phyloP scores from a whole-genome alignment of 2,888 invertebrate species.

The Hermaeophaga mercurialis region DNA sequence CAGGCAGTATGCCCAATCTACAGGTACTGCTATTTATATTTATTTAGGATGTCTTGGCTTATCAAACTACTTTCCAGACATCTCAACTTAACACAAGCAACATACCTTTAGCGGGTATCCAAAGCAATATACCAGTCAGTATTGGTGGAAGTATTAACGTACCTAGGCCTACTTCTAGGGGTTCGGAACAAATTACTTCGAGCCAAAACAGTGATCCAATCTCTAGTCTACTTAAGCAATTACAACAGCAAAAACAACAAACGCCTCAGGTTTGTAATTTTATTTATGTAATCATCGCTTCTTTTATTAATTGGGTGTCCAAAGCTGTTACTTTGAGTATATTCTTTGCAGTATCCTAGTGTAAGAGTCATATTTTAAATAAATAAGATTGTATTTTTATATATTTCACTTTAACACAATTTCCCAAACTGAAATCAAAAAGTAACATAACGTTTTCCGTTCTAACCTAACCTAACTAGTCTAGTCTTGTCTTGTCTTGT shows the following conservation, averaged over 20 bases:
- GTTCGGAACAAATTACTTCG: conserved; percentile 40
- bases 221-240: conserved; percentile 60
- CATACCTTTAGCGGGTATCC: conserved; percentile 37
- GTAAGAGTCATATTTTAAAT: too few relatives aligned
- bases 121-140: conserved; percentile 37
- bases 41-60: background rate
- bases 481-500: too few relatives aligned
- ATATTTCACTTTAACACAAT: too few relatives aligned
- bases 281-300: too few relatives aligned
- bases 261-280: conserved; percentile 35
- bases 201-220: conserved; percentile 58
- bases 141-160: conserved; percentile 38
- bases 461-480: too few relatives aligned
- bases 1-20: conserved; percentile 40
- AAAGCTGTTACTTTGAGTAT: too few relatives aligned
- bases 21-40: conserved; percentile 16
- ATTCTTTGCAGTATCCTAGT: too few relatives aligned
- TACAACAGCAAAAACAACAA: conserved; percentile 52
- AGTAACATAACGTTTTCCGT: too few relatives aligned
- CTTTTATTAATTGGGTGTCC: too few relatives aligned
- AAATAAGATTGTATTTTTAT: too few relatives aligned
- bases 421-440: too few relatives aligned
- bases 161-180: conserved; percentile 43
- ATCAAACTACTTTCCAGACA: background rate
- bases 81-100: conserved; percentile 27